Evolutionary conservation across 2,113 vertebrate genomes (phyloP).

Genomic region (Lepus europaeus): DNA sequence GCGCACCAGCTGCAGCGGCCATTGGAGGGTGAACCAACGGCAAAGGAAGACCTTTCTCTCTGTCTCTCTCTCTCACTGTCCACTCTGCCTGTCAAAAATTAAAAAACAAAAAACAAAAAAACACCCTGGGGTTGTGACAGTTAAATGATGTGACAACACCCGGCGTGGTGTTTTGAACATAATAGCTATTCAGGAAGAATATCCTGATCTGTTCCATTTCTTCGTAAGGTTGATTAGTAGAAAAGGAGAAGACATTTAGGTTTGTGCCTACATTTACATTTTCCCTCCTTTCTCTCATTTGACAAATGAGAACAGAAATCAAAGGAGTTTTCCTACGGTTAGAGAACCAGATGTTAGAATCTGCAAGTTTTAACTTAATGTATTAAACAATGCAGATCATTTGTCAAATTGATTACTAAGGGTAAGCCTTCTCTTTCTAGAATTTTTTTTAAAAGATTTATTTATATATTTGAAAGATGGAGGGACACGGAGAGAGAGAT

Average conservation of each 20-base stretch:
- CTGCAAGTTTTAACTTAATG: not conserved
- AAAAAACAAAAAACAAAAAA: no score
- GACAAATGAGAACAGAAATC: slow-evolving; percentile 35
- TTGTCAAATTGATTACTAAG: slow-evolving; percentile 3
- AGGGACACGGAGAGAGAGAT: no score
- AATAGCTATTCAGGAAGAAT: not conserved
- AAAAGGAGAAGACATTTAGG: not conserved
- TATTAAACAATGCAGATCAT: not conserved
- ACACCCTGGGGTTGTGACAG: not conserved
- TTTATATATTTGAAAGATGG: no score
- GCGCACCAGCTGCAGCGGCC: no score
- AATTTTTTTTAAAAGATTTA: no score
- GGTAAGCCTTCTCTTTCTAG: not conserved
- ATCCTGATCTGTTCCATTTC: slow-evolving; percentile 17
- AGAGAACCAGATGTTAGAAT: slow-evolving; percentile 21
- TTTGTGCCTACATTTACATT: not conserved
- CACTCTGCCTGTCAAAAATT: no score
- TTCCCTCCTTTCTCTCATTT: slow-evolving; percentile 6
- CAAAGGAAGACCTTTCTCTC: no score
- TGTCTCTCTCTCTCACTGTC: no score
- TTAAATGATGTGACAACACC: not conserved
- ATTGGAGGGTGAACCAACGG: no score
- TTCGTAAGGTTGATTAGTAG: not conserved
- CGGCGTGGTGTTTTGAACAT: not conserved
- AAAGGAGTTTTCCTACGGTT: slow-evolving; percentile 22